Percentiles rank a stretch among this genome's conserved stretches.
Conservation (phyloP, 1,140 invertebrate genomes). For the Cotesia typhae region DNA sequence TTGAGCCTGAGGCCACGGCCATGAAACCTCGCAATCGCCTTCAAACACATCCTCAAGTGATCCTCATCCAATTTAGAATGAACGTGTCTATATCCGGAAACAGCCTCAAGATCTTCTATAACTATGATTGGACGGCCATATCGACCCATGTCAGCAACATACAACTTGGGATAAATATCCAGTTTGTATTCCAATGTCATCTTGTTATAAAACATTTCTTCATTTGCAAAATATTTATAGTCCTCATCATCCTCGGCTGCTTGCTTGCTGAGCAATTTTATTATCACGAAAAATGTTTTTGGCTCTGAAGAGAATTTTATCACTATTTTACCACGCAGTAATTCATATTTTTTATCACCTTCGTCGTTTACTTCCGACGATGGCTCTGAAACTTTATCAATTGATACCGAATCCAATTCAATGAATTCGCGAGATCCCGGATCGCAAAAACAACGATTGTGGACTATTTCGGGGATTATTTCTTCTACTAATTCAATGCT, state of each 20-base stretch:
- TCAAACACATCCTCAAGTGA: conserved; percentile 48
- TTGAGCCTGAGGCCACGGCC: conserved; percentile 47
- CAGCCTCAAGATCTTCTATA: conserved; percentile 51
- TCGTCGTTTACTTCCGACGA: conserved; percentile 3
- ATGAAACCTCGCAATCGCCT: conserved; percentile 52
- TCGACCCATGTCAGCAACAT: conserved; percentile 52
- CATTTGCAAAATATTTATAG: conserved; percentile 50
- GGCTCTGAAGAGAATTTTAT: conserved; percentile 54
- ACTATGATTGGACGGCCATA: conserved; percentile 55
- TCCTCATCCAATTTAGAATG: conserved; percentile 42
- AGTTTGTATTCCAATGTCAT: conserved; percentile 44
- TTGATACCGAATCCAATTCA: conserved; percentile 48
- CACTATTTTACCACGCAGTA: conserved; percentile 41
- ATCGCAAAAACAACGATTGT: conserved; percentile 58
- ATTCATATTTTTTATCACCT: conserved; percentile 28
- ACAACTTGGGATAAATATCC: conserved; percentile 51
- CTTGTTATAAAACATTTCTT: conserved; percentile 59
- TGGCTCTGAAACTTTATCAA: conserved; percentile 11
- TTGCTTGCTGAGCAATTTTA: conserved; percentile 50
- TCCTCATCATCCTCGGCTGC: conserved; percentile 4
- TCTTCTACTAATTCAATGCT: conserved; percentile 51
- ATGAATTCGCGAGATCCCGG: conserved; percentile 58
- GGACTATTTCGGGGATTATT: conserved; percentile 56
- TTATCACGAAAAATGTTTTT: conserved; percentile 45
- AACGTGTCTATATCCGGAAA: conserved; percentile 42